Base-by-base conservation (phyloP, 35 echinoderm and acorn worm species). In the Stichopus chloronotus region DNA sequence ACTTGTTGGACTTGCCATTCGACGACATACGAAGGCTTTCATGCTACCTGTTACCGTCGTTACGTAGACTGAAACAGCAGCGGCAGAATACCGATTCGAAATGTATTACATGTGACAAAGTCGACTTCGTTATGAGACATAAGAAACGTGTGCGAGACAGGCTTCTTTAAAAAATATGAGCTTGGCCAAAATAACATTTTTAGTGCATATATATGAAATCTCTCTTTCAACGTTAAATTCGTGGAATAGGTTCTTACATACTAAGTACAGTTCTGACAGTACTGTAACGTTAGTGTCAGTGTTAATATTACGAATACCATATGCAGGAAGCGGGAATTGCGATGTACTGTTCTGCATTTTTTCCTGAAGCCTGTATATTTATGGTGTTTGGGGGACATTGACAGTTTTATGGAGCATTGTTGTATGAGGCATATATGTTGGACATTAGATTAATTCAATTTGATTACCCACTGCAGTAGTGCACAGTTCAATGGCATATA, bases 61-160 rank as follows among this genome's bases (percentile, higher is more conserved):
- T 71, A 71, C 65, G 4, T 71, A 71, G 65, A 71, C 65, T 71
- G 1, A 11, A 71, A 71, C 1, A 71, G 65, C n/a, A n/a, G n/a
- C n/a, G n/a, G n/a, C n/a, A n/a, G n/a, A n/a, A n/a, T n/a, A n/a
- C n/a, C n/a, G n/a, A n/a, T n/a, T n/a, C n/a, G 6, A 52, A 56
- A 84, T 84, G 81, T 84, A 84, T 52, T 54, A 52, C 52, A 7
- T 84, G 81, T 57, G 55, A 84, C 30, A 84, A 84, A 43, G 81
- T 84, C 55, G 81, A 84, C 81, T 84, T 54, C 43, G 4, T 84
- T 23, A 43, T 52, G 0, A 54, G 43, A 17, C 81, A 84, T 9
- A 52, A 84, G 81, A 84, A 84, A 84, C 25, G 81, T 52, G 0
- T 84, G 25, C 25, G 4, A 43, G 81, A 84, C 81, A 17, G 55